Evolutionary conservation across 2,888 invertebrate genomes (phyloP), one percentile per base, ranked within the genome.

Genomic region (Tolmerus cingulatus): DNA sequence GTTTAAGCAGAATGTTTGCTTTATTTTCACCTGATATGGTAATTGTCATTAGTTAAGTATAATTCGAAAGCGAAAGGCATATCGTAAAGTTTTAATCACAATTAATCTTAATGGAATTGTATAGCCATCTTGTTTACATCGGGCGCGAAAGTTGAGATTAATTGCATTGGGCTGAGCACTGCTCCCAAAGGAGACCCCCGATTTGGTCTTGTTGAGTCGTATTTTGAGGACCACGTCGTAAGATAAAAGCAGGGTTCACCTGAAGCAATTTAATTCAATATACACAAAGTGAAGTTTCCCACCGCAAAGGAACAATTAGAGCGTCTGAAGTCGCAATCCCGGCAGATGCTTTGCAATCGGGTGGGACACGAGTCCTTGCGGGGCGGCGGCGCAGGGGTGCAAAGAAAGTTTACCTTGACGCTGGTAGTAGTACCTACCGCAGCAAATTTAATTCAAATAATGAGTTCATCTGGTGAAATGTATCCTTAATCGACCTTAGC

Each of bases 381-480:
- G 23, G 79, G 51, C 8, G 16, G 27, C 8, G 30, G 30, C 30
- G 82, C n/a, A n/a, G 30, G 34, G n/a, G 66, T 14, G 19, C 27
- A 27, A 12, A 5, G 1, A 34, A 81, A 81, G 55, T 81, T 55
- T 81, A 30, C 55, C 66, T 23, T 37, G 23, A 43, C 12, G 51
- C 37, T 51, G 66, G 37, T 46, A 43, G 23, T n/a, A 30, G 76
- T 12, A 86, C 46, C 76, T 12, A 76, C 74, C 76, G 74, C 86
- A 86, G 40, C 86, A 86, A 86, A 86, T 86, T 86, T 77, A 76
- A 86, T 86, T 86, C 77, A 30, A 86, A 37, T 86, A 86, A 86
- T 86, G 86, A 86, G 76, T 86, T 86, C 86, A 86, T 86, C 86
- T 86, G 77, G 77, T 86, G 77, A 86, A 86, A 86, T 86, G 86